phyloP scores from a whole-genome alignment of 2,888 invertebrate genomes.

The Ferrisia virgata region DNA sequence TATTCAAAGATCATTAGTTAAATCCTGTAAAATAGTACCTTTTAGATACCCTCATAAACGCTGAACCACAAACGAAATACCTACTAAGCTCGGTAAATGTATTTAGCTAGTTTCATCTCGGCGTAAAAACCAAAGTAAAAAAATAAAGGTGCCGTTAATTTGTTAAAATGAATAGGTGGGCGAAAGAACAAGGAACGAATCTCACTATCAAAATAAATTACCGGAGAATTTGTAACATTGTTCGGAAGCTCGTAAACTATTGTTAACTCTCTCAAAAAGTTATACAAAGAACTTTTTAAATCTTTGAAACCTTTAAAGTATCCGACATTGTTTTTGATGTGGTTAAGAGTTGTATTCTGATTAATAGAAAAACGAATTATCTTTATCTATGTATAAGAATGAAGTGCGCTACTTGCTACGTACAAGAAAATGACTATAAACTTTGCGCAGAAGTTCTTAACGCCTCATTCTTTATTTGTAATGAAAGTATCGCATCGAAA shows the following conservation, averaged over 20 bases:
- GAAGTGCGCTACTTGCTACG: background rate
- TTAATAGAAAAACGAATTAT: background rate
- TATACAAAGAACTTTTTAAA: background rate
- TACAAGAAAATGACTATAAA: background rate
- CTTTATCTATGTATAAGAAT: background rate
- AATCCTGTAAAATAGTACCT: background rate
- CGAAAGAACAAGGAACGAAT: background rate
- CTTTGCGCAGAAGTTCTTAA: background rate
- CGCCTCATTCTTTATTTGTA: background rate
- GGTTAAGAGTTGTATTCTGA: background rate
- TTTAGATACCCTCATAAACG: background rate
- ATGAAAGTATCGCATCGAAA: background rate
- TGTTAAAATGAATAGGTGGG: background rate
- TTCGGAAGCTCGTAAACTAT: background rate
- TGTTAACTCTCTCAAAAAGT: background rate
- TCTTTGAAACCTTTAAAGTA: background rate
- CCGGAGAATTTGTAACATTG: background rate
- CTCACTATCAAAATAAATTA: conserved; percentile 2
- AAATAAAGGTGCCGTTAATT: background rate
- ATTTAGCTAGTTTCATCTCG: background rate
- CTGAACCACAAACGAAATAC: background rate
- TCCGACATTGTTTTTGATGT: background rate
- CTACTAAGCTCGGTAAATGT: background rate
- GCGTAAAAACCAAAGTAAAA: background rate
- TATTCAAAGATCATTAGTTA: background rate